These are phyloP conservation scores for Irena cyanogastra DNA, from an alignment of 2,113 vertebrate species.

Conservation along the genomic window DNA sequence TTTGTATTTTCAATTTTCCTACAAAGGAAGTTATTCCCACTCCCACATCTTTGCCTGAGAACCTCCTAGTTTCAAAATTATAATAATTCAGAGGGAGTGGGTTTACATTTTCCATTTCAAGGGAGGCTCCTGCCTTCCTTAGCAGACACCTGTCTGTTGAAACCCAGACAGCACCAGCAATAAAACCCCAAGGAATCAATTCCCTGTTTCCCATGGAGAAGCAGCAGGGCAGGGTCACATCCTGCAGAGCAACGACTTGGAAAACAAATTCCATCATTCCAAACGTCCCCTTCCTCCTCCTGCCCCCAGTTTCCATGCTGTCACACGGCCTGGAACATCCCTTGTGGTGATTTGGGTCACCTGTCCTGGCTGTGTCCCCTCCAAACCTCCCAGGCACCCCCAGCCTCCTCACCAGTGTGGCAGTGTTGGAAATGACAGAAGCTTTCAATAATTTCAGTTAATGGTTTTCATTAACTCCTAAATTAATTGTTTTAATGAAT, in stretches of 20 bases:
- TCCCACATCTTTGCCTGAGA: too few species aligned
- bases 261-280: not conserved
- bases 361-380: not conserved
- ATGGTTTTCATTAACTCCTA: not conserved
- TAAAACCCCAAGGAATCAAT: not conserved
- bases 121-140: not conserved
- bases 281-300: not conserved
- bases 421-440: not conserved
- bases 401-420: fast-evolving
- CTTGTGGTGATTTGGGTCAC: not conserved
- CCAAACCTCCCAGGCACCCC: not conserved
- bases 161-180: not conserved
- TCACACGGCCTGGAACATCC: not conserved
- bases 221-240: not conserved
- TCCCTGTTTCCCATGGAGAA: not conserved
- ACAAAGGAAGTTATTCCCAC: too few species aligned
- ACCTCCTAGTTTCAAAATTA: too few species aligned
- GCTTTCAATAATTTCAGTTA: not conserved
- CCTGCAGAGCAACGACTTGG: not conserved
- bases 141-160: not conserved
- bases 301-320: fast-evolving
- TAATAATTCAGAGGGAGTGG: too few species aligned
- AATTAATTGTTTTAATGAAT: not conserved
- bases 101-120: not conserved
- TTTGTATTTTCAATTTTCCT: too few species aligned